Percentiles rank a stretch among this genome's conserved stretches.
Conservation (phyloP, 2,113 vertebrate species). For the Myotis lucifugus region DNA sequence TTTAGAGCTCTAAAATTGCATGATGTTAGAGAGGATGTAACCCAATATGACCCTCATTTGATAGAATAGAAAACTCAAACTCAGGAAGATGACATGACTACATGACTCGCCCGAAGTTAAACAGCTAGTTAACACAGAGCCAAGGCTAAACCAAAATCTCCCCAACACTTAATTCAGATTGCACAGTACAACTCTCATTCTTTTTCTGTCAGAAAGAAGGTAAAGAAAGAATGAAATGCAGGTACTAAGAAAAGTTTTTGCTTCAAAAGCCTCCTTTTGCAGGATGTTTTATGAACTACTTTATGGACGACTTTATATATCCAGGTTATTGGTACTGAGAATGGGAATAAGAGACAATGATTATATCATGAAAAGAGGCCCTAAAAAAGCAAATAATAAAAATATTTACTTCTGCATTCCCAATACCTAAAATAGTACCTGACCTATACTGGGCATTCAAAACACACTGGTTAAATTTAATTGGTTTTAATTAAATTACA, state of each 20-base stretch:
- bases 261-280: neutral
- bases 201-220: neutral
- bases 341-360: neutral
- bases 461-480: neutral
- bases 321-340: neutral
- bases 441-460: neutral
- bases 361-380: neutral
- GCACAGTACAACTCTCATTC: neutral
- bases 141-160: neutral
- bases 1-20: neutral
- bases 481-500: neutral
- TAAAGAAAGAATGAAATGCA: neutral
- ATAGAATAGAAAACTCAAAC: neutral
- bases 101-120: neutral
- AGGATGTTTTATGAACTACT: neutral
- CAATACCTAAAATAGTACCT: neutral
- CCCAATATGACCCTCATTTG: neutral
- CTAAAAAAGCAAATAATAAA: neutral
- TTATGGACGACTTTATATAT: neutral
- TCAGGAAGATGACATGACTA: neutral
- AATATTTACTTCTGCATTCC: neutral
- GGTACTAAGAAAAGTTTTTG: neutral
- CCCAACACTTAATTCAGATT: neutral
- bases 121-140: neutral
- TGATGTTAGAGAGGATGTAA: neutral